These are phyloP conservation scores for Turnix velox DNA, from an alignment of 2,113 vertebrate genomes.

Conservation along the genomic window DNA sequence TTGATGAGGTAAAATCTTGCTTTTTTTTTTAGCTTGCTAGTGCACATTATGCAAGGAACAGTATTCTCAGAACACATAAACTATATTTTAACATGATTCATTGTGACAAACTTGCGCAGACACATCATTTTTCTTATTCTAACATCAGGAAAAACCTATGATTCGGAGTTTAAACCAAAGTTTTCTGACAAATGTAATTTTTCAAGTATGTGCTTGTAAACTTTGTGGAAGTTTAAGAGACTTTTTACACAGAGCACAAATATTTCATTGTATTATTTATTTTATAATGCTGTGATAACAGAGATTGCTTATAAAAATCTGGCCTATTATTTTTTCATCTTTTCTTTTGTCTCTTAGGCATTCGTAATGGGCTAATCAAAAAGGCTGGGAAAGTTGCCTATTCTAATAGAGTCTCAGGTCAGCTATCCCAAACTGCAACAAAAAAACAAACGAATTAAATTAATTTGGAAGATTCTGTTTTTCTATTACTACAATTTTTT, in stretches of 20 bases:
- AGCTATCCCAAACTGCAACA: neutral
- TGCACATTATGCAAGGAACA: neutral
- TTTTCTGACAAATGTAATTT: neutral
- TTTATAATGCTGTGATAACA: neutral
- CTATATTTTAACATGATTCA: neutral
- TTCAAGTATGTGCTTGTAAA: neutral
- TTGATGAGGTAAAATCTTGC: neutral
- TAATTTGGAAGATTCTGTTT: neutral
- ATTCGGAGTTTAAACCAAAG: neutral
- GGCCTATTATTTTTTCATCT: neutral
- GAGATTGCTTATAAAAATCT: neutral
- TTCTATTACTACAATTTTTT: neutral
- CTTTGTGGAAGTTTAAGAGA: neutral
- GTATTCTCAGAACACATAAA: neutral
- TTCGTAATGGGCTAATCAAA: neutral
- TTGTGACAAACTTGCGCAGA: constrained; percentile 13
- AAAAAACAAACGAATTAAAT: neutral
- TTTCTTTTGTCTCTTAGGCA: neutral
- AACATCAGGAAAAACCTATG: neutral
- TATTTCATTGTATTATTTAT: neutral
- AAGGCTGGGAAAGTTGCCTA: neutral
- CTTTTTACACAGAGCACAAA: neutral
- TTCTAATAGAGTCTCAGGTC: neutral
- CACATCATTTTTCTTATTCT: neutral
- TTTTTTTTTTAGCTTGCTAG: neutral